Evolutionary conservation across 2,113 vertebrate genomes (phyloP), one percentile per base, ranked within the genome.

Genomic region (Sardina pilchardus): DNA sequence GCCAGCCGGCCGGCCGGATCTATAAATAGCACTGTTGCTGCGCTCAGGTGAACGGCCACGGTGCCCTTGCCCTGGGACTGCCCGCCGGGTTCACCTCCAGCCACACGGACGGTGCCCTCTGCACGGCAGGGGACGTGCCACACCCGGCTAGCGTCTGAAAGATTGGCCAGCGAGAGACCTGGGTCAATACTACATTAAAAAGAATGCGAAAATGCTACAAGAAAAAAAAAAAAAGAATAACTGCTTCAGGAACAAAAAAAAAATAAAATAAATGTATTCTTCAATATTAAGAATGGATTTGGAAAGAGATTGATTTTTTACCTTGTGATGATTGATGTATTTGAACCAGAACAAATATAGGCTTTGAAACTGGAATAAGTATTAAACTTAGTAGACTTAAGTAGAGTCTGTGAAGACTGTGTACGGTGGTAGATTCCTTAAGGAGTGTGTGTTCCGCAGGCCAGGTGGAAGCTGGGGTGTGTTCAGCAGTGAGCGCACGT

Each of bases 11-110:
- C 30, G 71, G 63, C 71, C 30, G 14, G 30, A 12, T 78, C 39
- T 78, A 78, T 78, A 78, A 78, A 78, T 78, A 78, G 71, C 34
- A 8, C 30, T 17, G 30, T 34, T 78, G 71, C 71, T 39, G 71
- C 14, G 30, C 14, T 17, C 71, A 78, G 71, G 71, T 78, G 71
- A 78, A 14, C 10, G 71, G 26, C 14, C 30, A 34, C 14, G 26
- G 30, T 78, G 71, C 71, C 71, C 71, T 78, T 78, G 71, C 71
- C 71, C 71, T 36, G 71, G 71, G 71, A 78, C 71, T 78, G 30
- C 71, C 71, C 5, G 12, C 71, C 4, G 71, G 71, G 71, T 36
- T 78, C 30, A 78, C 71, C 71, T 36, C 71, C 30, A 39, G 71
- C 71, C 71, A 36, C 36, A 34, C 12, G 12, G 26, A 2, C 71